phyloP scores from a whole-genome alignment of 2,113 vertebrate species.

The Genyomyrus donnyi region DNA sequence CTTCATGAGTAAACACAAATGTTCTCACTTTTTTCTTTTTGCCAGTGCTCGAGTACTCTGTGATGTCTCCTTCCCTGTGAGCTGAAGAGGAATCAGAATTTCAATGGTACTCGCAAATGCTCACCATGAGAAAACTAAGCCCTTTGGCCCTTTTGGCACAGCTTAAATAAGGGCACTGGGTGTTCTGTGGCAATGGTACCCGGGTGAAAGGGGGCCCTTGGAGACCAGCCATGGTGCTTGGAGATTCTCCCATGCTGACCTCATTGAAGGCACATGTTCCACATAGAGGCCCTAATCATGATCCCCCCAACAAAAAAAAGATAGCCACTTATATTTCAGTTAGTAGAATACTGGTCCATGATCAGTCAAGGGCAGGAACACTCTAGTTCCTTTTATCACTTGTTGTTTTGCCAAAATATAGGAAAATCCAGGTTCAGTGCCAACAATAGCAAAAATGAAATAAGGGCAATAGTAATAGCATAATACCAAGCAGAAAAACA shows the following conservation, averaged over 20 bases:
- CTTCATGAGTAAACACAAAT: background rate
- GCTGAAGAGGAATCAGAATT: conserved; percentile 25
- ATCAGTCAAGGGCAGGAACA: background rate
- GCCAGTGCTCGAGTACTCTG: conserved; percentile 25
- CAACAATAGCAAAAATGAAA: background rate
- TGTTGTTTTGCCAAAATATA: background rate
- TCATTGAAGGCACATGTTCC: background rate
- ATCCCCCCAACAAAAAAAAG: background rate
- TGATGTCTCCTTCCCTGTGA: conserved; percentile 11
- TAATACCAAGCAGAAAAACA: background rate
- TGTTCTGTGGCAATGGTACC: background rate
- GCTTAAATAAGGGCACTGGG: conserved; percentile 20
- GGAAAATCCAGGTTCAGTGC: background rate
- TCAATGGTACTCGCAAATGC: conserved; percentile 20
- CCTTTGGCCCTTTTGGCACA: conserved; percentile 28
- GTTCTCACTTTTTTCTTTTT: conserved; percentile 15
- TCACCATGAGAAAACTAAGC: conserved; percentile 36
- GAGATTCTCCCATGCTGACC: conserved; percentile 14
- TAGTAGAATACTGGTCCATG: background rate
- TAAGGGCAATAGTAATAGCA: background rate
- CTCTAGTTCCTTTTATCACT: background rate
- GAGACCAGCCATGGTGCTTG: background rate
- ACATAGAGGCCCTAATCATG: background rate
- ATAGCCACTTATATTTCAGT: conserved; percentile 8
- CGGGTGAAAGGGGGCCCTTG: background rate